phyloP scores from a whole-genome alignment of 2,797 vertebrate genomes.

The Leptodactylus fallax region DNA sequence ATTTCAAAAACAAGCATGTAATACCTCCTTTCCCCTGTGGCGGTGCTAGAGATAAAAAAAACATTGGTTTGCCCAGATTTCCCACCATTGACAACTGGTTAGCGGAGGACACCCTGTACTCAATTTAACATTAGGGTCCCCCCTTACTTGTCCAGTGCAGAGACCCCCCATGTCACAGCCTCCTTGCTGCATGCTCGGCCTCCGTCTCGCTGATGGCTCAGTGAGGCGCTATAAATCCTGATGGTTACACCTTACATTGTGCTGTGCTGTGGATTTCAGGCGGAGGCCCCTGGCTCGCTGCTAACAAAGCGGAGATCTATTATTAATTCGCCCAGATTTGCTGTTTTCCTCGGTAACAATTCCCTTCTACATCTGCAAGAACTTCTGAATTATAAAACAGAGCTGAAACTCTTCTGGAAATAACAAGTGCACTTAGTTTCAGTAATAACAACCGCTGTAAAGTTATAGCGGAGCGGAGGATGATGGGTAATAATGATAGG shows the following conservation, averaged over 20 bases:
- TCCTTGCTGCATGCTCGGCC: not conserved
- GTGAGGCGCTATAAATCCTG: not conserved
- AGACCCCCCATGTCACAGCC: not conserved
- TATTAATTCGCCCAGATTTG: slow-evolving; percentile 36
- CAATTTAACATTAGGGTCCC: not conserved
- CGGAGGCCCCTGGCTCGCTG: slow-evolving; percentile 25
- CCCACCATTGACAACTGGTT: too few species aligned
- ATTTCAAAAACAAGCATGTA: not conserved
- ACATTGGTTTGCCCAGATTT: not conserved
- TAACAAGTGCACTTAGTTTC: not conserved
- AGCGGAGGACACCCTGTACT: too few species aligned
- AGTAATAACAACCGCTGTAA: too few species aligned
- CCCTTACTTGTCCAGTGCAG: not conserved
- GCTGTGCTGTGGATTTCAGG: slow-evolving; percentile 26
- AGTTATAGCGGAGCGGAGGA: not conserved
- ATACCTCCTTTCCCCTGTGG: not conserved
- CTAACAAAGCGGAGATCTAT: slow-evolving; percentile 30
- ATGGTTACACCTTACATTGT: not conserved
- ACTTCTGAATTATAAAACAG: slow-evolving; percentile 44
- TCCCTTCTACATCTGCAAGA: not conserved
- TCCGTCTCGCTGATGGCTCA: not conserved
- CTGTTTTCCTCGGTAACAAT: not conserved
- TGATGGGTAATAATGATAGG: not conserved
- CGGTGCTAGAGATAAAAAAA: not conserved
- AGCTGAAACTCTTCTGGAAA: not conserved